Conservation (phyloP, 2,113 vertebrate species). For the Pungitius pungitius region DNA sequence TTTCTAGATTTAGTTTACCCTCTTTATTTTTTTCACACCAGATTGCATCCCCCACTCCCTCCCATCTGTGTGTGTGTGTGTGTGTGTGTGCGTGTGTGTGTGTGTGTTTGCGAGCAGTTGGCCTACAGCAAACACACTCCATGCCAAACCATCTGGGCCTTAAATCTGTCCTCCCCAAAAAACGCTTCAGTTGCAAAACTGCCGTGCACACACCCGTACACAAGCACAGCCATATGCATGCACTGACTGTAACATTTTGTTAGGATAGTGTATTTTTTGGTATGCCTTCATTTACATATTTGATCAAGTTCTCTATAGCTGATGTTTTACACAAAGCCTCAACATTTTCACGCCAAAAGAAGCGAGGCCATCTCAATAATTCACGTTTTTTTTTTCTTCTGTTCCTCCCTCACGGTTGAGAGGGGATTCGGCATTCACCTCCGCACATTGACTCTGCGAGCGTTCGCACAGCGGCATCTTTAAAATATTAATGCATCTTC, state of each 20-base stretch:
- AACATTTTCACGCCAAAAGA: constrained; percentile 1
- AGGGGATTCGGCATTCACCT: not conserved
- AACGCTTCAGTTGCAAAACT: constrained; percentile 70
- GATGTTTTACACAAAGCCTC: not conserved
- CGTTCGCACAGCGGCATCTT: not conserved
- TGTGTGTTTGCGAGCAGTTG: constrained; percentile 56
- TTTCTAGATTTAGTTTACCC: constrained; percentile 44
- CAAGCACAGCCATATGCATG: constrained; percentile 3
- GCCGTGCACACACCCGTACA: constrained; percentile 15
- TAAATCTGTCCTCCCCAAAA: constrained; percentile 72
- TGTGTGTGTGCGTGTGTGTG: constrained; percentile 49
- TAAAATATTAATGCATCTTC: constrained; percentile 48
- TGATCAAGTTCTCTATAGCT: not conserved
- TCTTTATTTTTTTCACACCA: constrained; percentile 55
- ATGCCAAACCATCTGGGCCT: constrained; percentile 78
- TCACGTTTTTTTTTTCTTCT: not conserved
- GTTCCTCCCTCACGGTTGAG: not conserved
- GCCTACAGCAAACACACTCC: constrained; percentile 68
- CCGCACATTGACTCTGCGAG: constrained; percentile 5
- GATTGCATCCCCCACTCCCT: constrained; percentile 61
- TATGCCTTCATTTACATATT: not conserved
- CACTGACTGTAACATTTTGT: constrained; percentile 16
- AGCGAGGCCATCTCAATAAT: constrained; percentile 25
- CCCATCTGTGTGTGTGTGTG: constrained; percentile 56
- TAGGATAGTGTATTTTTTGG: constrained; percentile 9